Evolutionary conservation across 2,888 invertebrate species (phyloP).

Genomic region (Brachypalpus laphriformis): DNA sequence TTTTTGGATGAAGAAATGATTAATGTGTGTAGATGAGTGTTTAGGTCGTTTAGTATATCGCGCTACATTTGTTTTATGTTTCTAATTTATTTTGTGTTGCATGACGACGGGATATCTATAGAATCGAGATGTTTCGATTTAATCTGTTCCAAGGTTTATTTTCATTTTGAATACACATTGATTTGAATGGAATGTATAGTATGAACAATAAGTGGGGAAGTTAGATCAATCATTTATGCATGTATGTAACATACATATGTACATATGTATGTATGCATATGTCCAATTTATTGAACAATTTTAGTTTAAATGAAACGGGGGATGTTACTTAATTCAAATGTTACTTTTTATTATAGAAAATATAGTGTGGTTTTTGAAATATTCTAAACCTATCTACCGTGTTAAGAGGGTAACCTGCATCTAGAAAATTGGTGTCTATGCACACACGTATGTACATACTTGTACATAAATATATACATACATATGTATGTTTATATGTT

Average conservation of each 20-base stretch:
- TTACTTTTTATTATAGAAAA: too few species aligned
- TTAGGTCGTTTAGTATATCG: constrained; percentile 10
- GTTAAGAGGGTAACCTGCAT: too few species aligned
- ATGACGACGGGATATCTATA: neutral
- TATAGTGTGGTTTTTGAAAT: too few species aligned
- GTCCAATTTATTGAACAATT: too few species aligned
- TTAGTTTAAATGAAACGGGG: too few species aligned
- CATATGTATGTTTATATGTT: too few species aligned
- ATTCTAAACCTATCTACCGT: too few species aligned
- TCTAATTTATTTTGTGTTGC: constrained; percentile 17
- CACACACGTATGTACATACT: too few species aligned
- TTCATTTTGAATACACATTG: neutral
- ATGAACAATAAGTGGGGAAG: neutral
- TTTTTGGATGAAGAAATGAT: constrained; percentile 22
- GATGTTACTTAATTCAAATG: too few species aligned
- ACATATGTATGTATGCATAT: too few species aligned
- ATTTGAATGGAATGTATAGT: constrained; percentile 9
- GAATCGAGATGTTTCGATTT: constrained; percentile 31
- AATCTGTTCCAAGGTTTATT: constrained; percentile 24
- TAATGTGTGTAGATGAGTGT: constrained; percentile 38
- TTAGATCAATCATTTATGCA: neutral
- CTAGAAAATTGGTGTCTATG: too few species aligned
- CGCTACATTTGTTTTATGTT: constrained; percentile 25
- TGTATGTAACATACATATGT: neutral
- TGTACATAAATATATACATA: too few species aligned